Base-by-base conservation (phyloP, 2,797 vertebrate genomes). In the Amazona ochrocephala region DNA sequence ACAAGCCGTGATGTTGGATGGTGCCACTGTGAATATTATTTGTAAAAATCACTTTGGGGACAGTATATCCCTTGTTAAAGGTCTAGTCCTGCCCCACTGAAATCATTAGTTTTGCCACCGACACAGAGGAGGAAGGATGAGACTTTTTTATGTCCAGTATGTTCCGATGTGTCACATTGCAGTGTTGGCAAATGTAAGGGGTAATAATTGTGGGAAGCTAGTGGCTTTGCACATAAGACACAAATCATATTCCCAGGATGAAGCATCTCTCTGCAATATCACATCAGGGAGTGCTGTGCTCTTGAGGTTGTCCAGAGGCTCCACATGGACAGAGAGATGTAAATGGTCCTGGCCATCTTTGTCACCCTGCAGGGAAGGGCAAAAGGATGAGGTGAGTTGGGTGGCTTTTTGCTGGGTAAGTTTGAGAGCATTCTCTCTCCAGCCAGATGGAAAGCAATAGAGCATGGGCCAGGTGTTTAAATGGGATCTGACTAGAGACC, bases 1-100 rank as follows among this genome's bases (percentile, higher is more conserved):
- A 85, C 47, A 67, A 85, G 42, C 53, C 53, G 41, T 48, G 37
- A 82, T 74, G 8, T 58, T 72, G 58, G 53, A 81, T 85, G 62
- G 76, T 71, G 56, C 70, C 85, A 37, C 64, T 82, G 42, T 89
- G 90, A 93, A 92, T 82, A 48, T 80, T 90, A 90, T 72, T 83
- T 88, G 66, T 68, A 85, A 91, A 95, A 96, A 76, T 84, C 72
- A 50, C 61, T 88, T 88, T 67, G 62, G 41, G n/a, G 75, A 27
- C 72, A 48, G 51, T 80, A 93, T 71, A 66, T 87, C 87, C 60
- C 85, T 93, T 51, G 56, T 89, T 90, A 87, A 76, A 72, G 71
- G 62, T 76, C 65, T 65, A 76, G 45, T 78, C 45, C 56, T 93
- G 73, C 50, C 44, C 77, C 14, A 30, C 0, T 74, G 76, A 93